phyloP scores from a whole-genome alignment of 2,113 vertebrate genomes.

The Pterocles gutturalis region DNA sequence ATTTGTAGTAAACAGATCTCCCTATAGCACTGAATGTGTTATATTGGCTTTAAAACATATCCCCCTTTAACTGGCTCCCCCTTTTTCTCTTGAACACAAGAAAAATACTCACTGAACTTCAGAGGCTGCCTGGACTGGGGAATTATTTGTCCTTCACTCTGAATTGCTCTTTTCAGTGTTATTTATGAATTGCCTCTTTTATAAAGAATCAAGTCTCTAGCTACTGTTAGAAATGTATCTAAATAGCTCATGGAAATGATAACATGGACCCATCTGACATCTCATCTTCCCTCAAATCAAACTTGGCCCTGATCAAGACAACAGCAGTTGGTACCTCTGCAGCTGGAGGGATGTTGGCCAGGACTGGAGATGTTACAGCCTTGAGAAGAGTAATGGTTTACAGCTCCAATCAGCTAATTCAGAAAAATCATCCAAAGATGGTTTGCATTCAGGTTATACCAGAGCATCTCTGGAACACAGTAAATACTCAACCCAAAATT shows the following conservation, averaged over 20 bases:
- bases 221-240: neutral
- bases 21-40: neutral
- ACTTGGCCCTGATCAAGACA: too few species aligned
- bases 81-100: neutral
- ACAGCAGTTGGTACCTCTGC: neutral
- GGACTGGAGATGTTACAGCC: neutral
- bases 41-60: neutral
- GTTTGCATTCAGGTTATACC: neutral
- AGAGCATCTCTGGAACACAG: neutral
- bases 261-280: neutral
- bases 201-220: neutral
- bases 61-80: neutral
- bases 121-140: neutral
- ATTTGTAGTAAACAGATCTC: neutral
- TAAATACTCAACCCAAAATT: neutral
- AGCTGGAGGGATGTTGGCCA: neutral
- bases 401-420: neutral
- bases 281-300: neutral
- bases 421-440: neutral
- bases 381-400: neutral
- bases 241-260: neutral
- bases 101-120: neutral
- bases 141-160: neutral
- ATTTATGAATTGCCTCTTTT: neutral
- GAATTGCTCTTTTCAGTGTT: neutral